Evolutionary conservation across 2,113 vertebrate species (phyloP), one percentile per base, ranked within the genome.

Genomic region (Anoura caudifer): DNA sequence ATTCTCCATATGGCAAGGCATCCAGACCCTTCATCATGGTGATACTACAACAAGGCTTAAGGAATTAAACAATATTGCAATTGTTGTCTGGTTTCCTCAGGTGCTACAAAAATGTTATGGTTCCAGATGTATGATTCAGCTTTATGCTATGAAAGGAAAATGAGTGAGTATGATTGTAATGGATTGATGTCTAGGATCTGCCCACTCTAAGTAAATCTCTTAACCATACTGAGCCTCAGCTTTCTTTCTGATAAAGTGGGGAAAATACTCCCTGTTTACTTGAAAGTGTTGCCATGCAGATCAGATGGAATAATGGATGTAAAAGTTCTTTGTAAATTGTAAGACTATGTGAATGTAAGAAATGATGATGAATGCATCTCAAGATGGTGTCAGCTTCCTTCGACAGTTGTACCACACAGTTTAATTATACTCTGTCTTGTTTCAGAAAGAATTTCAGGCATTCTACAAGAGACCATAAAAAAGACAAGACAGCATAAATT

Each of bases 391-490:
- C 79, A 80, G 43, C 69, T 87, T 91, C 54, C 61, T 83, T 65
- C 11, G 41, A 59, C 70, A 83, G 63, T 94, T 75, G 33, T 87
- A 75, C 72, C 28, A 38, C 67, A 82, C 1, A 1, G 94, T 94
- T 96, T 92, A 96, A 97, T 95, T 96, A 96, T 45, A 91, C 43
- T 43, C 84, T 94, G 95, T 24, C 80, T 97, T 70, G 84, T 96
- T 92, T 95, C 87, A 87, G 84, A 90, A 72, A 83, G 81, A 91
- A 93, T 90, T 95, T 87, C 69, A 75, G 61, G 47, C 36, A 69
- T 90, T 85, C 92, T 96, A 93, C 84, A 96, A 87, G 87, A 87
- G 22, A 87, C 83, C 28, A 63, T 72, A 75, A 77, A 92, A 93
- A 79, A 91, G 76, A 94, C 72, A 96, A 94, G 82, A 85, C 17